A percentile compares a stretch with the other conserved stretches of the same genome.
Evolutionary conservation across 2,888 invertebrate species (phyloP).

Genomic region (Rotaria sp.): DNA sequence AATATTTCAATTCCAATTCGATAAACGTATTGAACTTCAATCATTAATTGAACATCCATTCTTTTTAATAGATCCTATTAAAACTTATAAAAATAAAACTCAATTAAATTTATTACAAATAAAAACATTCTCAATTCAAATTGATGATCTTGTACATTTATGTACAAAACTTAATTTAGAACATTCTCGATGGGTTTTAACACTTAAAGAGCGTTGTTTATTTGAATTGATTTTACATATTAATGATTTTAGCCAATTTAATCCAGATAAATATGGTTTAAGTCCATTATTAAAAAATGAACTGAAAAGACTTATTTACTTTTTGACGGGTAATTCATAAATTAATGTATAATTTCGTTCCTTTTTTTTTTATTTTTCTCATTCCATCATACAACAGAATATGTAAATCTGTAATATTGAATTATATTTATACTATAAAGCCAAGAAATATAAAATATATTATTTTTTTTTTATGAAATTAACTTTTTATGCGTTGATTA

Average conservation of each 20-base stretch:
- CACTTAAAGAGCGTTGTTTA: not conserved
- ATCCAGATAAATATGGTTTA: not conserved
- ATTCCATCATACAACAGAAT: not conserved
- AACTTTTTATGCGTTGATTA: not conserved
- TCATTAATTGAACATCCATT: not conserved
- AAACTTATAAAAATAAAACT: not conserved
- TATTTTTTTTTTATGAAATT: not conserved
- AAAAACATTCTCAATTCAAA: not conserved
- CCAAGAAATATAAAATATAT: not conserved
- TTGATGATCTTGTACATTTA: conserved; percentile 24
- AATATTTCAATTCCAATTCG: not conserved
- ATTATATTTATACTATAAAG: not conserved
- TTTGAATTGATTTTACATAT: not conserved
- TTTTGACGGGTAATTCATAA: not conserved
- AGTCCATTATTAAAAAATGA: not conserved
- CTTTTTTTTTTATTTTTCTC: not conserved
- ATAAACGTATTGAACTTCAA: not conserved
- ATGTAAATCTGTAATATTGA: not conserved
- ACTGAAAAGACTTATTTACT: not conserved
- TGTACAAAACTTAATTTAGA: conserved; percentile 1
- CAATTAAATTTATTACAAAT: not conserved
- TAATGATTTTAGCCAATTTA: not conserved
- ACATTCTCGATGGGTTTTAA: not conserved
- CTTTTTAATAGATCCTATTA: not conserved
- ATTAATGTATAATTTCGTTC: not conserved